Percentiles rank a stretch among this genome's conserved stretches.
Evolutionary conservation across 2,113 vertebrate genomes (phyloP).

Genomic region (Sterna hirundo): DNA sequence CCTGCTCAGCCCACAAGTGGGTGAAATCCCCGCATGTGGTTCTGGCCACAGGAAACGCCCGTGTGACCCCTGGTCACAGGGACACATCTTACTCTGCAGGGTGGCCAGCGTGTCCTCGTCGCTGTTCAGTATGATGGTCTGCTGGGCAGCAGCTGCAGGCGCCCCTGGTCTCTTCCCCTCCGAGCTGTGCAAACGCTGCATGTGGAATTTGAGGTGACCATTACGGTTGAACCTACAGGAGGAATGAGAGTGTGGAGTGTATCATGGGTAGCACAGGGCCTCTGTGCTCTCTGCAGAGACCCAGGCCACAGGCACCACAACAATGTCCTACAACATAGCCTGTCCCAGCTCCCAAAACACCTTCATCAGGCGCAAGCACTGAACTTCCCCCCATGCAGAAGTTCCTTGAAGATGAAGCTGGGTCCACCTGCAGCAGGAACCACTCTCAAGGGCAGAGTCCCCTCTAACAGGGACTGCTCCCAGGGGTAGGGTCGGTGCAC

Average conservation of each 20-base stretch:
- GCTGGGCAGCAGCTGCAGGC: slow-evolving; percentile 30
- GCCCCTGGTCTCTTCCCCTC: slow-evolving; percentile 74
- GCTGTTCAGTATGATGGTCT: slow-evolving; percentile 90
- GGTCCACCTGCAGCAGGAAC: neutral
- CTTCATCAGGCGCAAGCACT: neutral
- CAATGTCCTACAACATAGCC: rapidly evolving
- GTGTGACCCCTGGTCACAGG: too few relatives aligned
- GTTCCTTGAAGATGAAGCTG: neutral
- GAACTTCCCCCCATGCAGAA: neutral
- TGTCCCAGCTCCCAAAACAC: neutral
- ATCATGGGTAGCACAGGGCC: neutral
- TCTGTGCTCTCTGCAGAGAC: neutral
- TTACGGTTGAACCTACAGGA: slow-evolving; percentile 92
- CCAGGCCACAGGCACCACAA: rapidly evolving
- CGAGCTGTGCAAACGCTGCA: slow-evolving; percentile 90
- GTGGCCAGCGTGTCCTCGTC: slow-evolving; percentile 90
- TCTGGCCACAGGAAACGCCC: neutral
- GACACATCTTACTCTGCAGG: slow-evolving; percentile 79
- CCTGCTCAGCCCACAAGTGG: neutral
- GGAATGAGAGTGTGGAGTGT: neutral
- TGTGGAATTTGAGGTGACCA: slow-evolving; percentile 96
- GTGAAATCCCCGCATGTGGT: rapidly evolving
- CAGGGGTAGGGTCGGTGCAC: neutral
- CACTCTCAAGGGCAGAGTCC: rapidly evolving
- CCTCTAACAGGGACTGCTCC: neutral